Conservation (phyloP, 2,113 vertebrate species). For the Pterocles orientalis region DNA sequence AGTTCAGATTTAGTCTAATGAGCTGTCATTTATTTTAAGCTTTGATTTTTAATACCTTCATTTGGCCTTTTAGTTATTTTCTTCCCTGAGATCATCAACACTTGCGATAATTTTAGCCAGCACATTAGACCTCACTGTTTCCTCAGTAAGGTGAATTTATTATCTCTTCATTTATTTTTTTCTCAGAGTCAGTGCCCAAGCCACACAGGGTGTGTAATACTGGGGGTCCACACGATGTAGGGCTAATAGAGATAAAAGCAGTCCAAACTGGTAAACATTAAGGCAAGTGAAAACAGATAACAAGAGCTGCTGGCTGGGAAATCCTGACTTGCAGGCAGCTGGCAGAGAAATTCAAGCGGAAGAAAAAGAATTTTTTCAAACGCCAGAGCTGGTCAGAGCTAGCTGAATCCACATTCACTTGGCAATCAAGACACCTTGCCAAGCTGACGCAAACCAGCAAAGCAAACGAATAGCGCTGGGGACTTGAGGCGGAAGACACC, state of each 20-base stretch:
- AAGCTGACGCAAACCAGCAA: conserved; percentile 9
- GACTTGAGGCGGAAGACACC: neutral
- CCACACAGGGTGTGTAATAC: neutral
- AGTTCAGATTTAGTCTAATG: conserved; percentile 44
- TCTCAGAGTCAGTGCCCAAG: neutral
- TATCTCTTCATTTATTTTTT: neutral
- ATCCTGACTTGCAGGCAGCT: conserved; percentile 44
- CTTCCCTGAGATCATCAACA: neutral
- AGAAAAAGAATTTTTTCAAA: conserved; percentile 53
- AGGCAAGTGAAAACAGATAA: conserved; percentile 48
- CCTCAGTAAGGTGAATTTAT: neutral
- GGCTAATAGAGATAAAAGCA: conserved; percentile 33
- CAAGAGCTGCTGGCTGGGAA: conserved; percentile 48
- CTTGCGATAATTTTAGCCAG: conserved; percentile 25
- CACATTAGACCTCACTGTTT: neutral
- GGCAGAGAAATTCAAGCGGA: conserved; percentile 47
- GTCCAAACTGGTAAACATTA: conserved; percentile 42
- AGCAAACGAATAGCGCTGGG: neutral
- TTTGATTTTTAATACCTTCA: conserved; percentile 21
- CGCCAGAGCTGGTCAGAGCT: conserved; percentile 49
- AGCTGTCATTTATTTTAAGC: conserved; percentile 60
- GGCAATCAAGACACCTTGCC: neutral
- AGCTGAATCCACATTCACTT: conserved; percentile 34
- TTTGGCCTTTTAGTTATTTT: conserved; percentile 38
- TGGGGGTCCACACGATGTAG: neutral